A percentile compares a stretch with the other conserved stretches of the same genome.
phyloP scores from a whole-genome alignment of 2,888 invertebrate genomes.

The Mimas tiliae region DNA sequence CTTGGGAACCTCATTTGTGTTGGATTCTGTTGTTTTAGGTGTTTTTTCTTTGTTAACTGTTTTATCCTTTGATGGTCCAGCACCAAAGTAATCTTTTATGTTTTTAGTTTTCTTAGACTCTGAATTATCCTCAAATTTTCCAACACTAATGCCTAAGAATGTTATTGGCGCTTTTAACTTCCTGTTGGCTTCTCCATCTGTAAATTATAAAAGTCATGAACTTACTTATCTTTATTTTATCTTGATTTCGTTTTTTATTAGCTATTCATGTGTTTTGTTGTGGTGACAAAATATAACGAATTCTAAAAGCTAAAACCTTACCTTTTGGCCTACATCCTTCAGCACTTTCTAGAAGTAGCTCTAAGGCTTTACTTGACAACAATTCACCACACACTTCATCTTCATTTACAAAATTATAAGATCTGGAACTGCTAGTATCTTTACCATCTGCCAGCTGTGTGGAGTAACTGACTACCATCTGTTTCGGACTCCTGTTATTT shows the following conservation, averaged over 20 bases:
- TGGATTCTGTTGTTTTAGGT: slow-evolving; percentile 37
- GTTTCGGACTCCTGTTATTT: slow-evolving; percentile 92
- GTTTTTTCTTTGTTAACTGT: slow-evolving; percentile 41
- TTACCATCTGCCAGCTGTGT: slow-evolving; percentile 81
- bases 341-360: slow-evolving; percentile 87
- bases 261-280: no score
- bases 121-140: slow-evolving; percentile 88
- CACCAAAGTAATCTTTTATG: slow-evolving; percentile 85
- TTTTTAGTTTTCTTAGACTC: slow-evolving; percentile 82
- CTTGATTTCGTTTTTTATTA: no score
- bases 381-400: slow-evolving; percentile 87
- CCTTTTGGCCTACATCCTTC: slow-evolving; percentile 71
- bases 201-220: slow-evolving; percentile 39
- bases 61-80: slow-evolving; percentile 59
- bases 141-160: slow-evolving; percentile 90
- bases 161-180: slow-evolving; percentile 84
- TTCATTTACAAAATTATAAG: slow-evolving; percentile 82
- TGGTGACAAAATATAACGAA: no score
- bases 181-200: slow-evolving; percentile 68
- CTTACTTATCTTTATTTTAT: no score
- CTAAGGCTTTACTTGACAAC: slow-evolving; percentile 87
- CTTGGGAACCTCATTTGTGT: neutral
- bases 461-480: slow-evolving; percentile 90
- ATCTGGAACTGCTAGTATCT: slow-evolving; percentile 87
- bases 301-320: slow-evolving; percentile 37